These are phyloP conservation scores for Apteryx mantelli DNA, from an alignment of 2,113 vertebrate species.

Conservation along the genomic window DNA sequence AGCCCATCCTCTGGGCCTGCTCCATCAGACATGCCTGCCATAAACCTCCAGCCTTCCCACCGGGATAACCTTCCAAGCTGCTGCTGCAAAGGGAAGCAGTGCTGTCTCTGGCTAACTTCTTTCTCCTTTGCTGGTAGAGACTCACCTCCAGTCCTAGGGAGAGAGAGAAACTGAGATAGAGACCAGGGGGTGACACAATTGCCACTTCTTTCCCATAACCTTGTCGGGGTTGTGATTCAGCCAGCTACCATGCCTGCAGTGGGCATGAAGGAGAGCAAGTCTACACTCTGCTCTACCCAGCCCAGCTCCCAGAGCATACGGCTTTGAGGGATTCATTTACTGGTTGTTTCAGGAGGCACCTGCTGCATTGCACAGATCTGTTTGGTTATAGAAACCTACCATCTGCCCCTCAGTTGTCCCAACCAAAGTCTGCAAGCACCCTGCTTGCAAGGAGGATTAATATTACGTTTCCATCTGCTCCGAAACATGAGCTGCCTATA, in stretches of 20 bases:
- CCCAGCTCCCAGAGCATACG: not conserved
- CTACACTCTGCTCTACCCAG: not conserved
- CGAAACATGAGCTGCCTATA: not conserved
- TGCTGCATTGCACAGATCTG: not conserved
- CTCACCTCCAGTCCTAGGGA: not conserved
- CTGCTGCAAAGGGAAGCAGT: not conserved
- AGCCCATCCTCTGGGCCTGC: not conserved
- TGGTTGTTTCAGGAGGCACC: not conserved
- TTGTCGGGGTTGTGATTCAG: not conserved
- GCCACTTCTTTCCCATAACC: not conserved
- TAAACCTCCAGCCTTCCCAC: not conserved
- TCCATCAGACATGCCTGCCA: not conserved
- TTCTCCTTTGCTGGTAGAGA: not conserved
- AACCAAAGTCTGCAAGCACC: not conserved
- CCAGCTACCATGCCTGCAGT: not conserved
- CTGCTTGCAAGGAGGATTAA: not conserved
- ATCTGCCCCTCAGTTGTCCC: not conserved
- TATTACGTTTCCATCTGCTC: constrained; percentile 7
- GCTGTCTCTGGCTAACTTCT: not conserved
- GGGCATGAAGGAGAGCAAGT: not conserved
- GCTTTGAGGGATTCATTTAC: not conserved
- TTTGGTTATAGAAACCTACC: not conserved
- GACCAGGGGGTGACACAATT: rapidly evolving
- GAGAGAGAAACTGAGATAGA: not conserved
- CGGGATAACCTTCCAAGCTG: not conserved